phyloP scores from a whole-genome alignment of 2,797 vertebrate genomes.

The Chromobotia macracanthus region DNA sequence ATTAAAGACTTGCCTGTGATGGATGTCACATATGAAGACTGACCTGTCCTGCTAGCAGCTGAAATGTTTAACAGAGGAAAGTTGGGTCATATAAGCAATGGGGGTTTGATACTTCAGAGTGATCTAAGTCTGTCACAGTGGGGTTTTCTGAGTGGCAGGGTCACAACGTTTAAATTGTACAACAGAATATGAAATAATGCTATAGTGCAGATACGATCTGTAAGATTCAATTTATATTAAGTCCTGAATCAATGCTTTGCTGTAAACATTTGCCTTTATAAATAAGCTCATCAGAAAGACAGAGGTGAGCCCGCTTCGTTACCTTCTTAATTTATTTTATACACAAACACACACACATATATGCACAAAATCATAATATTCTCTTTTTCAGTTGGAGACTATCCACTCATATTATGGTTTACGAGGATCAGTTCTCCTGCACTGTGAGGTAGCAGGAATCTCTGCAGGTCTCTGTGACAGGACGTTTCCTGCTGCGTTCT shows the following conservation, averaged over 20 bases:
- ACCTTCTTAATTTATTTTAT: too few relatives aligned
- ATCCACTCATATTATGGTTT: not conserved
- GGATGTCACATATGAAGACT: conserved; percentile 16
- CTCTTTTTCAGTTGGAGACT: not conserved
- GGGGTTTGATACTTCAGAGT: conserved; percentile 10
- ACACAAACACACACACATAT: too few relatives aligned
- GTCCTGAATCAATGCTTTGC: conserved; percentile 1
- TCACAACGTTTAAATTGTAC: conserved; percentile 33
- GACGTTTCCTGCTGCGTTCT: conserved; percentile 69
- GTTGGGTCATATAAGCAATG: conserved; percentile 31
- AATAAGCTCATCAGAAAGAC: not conserved
- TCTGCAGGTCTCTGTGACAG: conserved; percentile 47
- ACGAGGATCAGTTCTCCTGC: not conserved
- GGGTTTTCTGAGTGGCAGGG: conserved; percentile 26
- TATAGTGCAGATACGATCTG: not conserved
- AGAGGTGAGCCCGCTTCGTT: not conserved
- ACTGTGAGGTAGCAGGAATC: not conserved
- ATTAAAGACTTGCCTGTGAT: not conserved
- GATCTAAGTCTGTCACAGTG: conserved; percentile 19
- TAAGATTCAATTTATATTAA: not conserved
- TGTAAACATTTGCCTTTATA: conserved; percentile 13
- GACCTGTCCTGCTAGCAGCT: conserved; percentile 36
- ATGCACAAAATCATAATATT: not conserved
- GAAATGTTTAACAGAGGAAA: conserved; percentile 36
- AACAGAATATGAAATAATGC: not conserved